Conservation (phyloP, 1,140 invertebrate species). For the Cydia strobilella region DNA sequence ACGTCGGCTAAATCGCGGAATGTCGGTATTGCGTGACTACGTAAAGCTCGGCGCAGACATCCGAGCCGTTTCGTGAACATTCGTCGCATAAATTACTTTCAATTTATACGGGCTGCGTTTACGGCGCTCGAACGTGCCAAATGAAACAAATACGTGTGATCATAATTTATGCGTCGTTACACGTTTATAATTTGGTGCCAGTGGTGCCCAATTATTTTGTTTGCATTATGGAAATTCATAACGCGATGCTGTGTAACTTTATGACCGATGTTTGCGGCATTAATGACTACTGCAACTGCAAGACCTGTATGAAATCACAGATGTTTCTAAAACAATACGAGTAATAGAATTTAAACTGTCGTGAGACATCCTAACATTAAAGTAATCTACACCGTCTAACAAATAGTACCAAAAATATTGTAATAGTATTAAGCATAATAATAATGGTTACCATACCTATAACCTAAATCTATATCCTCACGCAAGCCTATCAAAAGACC, state of each 20-base stretch:
- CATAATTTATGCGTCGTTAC: slow-evolving; percentile 50
- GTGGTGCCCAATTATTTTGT: slow-evolving; percentile 13
- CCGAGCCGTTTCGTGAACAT: slow-evolving; percentile 63
- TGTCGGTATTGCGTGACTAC: slow-evolving; percentile 70
- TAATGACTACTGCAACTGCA: neutral
- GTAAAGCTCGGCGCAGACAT: slow-evolving; percentile 48
- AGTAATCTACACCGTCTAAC: too few species aligned
- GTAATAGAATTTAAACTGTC: too few species aligned
- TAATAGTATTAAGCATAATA: too few species aligned
- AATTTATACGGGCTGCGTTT: slow-evolving; percentile 59
- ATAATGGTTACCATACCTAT: too few species aligned
- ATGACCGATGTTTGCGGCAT: neutral
- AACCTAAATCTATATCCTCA: too few species aligned
- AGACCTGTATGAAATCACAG: too few species aligned
- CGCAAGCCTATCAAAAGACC: too few species aligned
- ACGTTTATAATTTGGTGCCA: slow-evolving; percentile 35
- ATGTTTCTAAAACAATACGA: too few species aligned
- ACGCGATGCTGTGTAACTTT: neutral
- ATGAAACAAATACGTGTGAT: slow-evolving; percentile 66
- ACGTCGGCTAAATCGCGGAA: slow-evolving; percentile 67
- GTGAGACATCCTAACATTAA: too few species aligned
- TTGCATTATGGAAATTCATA: slow-evolving; percentile 6
- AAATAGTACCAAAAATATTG: too few species aligned
- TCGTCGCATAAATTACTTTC: slow-evolving; percentile 73
- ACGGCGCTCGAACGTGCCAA: slow-evolving; percentile 52